Evolutionary conservation across 1,140 invertebrate genomes (phyloP).

Genomic region (Babylonia areolata): DNA sequence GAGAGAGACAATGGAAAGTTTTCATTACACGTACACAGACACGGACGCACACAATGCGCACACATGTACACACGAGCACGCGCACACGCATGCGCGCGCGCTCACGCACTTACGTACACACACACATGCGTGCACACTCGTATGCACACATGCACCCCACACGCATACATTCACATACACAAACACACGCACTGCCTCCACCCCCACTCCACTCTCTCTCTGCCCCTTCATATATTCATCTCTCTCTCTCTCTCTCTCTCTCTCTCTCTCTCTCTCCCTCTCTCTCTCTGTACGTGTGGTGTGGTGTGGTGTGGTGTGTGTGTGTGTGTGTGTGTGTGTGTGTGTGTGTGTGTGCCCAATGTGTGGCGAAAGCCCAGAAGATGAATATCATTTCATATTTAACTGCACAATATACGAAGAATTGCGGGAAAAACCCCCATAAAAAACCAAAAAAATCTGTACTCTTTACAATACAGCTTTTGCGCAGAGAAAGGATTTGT

Average conservation of each 20-base stretch:
- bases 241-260: constrained; percentile 5
- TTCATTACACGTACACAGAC: background rate
- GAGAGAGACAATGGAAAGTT: too few relatives aligned
- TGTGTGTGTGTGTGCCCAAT: too few relatives aligned
- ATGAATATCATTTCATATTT: too few relatives aligned
- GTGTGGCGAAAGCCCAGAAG: too few relatives aligned
- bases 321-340: too few relatives aligned
- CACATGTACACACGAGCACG: background rate
- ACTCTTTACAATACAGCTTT: too few relatives aligned
- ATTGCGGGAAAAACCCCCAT: too few relatives aligned
- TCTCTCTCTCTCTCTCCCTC: constrained; percentile 7
- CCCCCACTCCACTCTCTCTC: background rate
- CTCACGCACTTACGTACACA: background rate
- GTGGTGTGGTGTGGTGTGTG: too few relatives aligned
- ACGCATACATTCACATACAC: background rate
- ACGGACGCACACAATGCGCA: background rate
- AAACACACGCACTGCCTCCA: background rate
- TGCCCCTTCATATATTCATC: too few relatives aligned
- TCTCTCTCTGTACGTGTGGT: background rate
- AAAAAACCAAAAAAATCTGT: too few relatives aligned
- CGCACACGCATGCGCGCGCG: background rate
- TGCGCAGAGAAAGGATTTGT: too few relatives aligned
- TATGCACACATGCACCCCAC: background rate
- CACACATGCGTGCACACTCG: background rate
- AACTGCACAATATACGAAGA: too few relatives aligned